Percentiles rank a stretch among this genome's conserved stretches.
Evolutionary conservation across 2,113 vertebrate genomes (phyloP).

Genomic region (Scatophagus argus): DNA sequence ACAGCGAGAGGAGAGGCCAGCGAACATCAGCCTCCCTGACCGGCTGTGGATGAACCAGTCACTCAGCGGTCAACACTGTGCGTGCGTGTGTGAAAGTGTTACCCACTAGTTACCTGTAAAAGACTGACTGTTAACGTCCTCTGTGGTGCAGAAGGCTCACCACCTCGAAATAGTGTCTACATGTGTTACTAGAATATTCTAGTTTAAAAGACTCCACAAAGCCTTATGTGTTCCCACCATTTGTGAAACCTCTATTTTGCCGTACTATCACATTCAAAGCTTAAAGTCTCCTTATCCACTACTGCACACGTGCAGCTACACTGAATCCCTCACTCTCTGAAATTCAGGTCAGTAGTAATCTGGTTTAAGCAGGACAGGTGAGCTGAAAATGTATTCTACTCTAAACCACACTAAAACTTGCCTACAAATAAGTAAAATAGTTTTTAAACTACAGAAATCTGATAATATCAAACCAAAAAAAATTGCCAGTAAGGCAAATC

Average conservation of each 20-base stretch:
- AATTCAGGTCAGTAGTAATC: slow-evolving; percentile 40
- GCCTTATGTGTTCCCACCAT: slow-evolving; percentile 31
- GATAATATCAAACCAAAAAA: background rate
- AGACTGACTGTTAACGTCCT: slow-evolving; percentile 41
- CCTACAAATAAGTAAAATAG: background rate
- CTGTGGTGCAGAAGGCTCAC: slow-evolving; percentile 24
- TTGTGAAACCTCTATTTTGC: slow-evolving; percentile 46
- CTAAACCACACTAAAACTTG: background rate
- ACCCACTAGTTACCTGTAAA: slow-evolving; percentile 23
- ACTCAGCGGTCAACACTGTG: slow-evolving; percentile 39
- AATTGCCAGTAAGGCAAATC: background rate
- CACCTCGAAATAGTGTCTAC: slow-evolving; percentile 41
- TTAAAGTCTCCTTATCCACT: slow-evolving; percentile 29
- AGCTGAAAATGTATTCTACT: background rate
- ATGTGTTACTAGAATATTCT: slow-evolving; percentile 72
- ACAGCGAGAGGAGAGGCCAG: slow-evolving; percentile 71
- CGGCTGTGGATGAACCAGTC: slow-evolving; percentile 61
- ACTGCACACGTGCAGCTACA: slow-evolving; percentile 33
- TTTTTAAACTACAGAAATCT: background rate
- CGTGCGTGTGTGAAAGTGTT: background rate
- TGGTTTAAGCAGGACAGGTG: slow-evolving; percentile 1
- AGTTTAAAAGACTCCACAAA: slow-evolving; percentile 43
- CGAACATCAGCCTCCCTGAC: slow-evolving; percentile 62
- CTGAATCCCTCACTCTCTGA: background rate
- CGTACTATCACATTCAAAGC: slow-evolving; percentile 20